Base-by-base conservation (phyloP, 2,113 vertebrate species). In the Chamaea fasciata region DNA sequence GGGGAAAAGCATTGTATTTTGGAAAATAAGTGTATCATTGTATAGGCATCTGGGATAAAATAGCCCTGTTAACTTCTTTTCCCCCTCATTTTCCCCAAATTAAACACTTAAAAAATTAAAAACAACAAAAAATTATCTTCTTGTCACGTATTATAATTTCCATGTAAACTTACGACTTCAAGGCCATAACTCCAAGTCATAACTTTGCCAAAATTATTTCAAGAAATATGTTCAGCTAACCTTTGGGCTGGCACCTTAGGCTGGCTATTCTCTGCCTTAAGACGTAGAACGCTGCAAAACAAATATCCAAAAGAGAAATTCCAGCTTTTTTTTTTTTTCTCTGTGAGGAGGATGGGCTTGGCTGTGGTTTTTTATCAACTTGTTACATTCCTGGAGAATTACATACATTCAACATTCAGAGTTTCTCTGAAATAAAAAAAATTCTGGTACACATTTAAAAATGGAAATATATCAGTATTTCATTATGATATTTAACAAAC, bases 271-370 rank as follows among this genome's bases (percentile, higher is more conserved):
- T 99, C 98, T 98, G 99, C 98, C 98, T 99, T 99, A 99, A 99
- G 98, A 98, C 97, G 99, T 98, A 99, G 99, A 99, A 98, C 95
- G 99, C 99, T 99, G 99, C 98, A 99, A 99, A 99, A 99, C 98
- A 99, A 99, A 99, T 98, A 98, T 98, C 98, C 99, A 99, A 98
- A 99, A 98, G 98, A 99, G 97, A 98, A 98, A 98, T 97, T 98
- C 97, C 97, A 98, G 97, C 90, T 97, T 96, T 97, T 96, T 97
- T 95, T 97, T 65, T 98, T 97, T 94, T 96, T 90, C 95, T 97
- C 94, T 97, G 97, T 96, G 97, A 98, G 97, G 94, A 98, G 97
- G 98, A 98, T 97, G 98, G 98, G 97, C 94, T 98, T 98, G 97
- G 96, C 94, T 98, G 97, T 96, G 96, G 78, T 87, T 97, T 97